Conservation (phyloP, 2,113 vertebrate species). For the Neolamprologus sp. region DNA sequence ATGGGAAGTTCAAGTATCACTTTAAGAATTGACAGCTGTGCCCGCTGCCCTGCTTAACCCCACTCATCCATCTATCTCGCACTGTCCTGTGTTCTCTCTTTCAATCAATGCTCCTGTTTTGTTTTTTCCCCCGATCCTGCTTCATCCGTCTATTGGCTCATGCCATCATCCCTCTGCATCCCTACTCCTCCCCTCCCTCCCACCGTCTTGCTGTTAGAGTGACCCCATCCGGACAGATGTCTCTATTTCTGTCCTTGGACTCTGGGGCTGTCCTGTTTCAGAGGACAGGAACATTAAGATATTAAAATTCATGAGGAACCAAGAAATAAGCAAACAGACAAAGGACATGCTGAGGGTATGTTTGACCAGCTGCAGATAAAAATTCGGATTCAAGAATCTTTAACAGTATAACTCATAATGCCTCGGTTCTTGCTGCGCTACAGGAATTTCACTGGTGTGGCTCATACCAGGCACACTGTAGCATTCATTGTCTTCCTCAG, state of each 20-base stretch:
- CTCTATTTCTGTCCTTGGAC: slow-evolving; percentile 53
- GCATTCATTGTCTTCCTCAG: not conserved
- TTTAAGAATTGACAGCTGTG: slow-evolving; percentile 48
- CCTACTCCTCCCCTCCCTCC: not conserved
- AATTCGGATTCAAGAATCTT: not conserved
- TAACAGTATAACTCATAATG: not conserved
- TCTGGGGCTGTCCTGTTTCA: slow-evolving; percentile 31
- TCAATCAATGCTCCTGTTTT: slow-evolving; percentile 32
- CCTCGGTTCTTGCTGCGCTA: not conserved
- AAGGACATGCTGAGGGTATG: slow-evolving; percentile 16
- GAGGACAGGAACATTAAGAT: slow-evolving; percentile 11
- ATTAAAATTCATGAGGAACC: slow-evolving; percentile 62
- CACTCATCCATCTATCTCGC: slow-evolving; percentile 24
- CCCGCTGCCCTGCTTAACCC: slow-evolving; percentile 39
- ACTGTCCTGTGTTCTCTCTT: not conserved
- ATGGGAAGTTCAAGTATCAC: slow-evolving; percentile 23
- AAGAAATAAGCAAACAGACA: slow-evolving; percentile 59
- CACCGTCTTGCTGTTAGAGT: not conserved
- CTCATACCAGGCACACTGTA: not conserved
- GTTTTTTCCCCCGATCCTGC: not conserved
- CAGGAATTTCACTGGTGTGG: not conserved
- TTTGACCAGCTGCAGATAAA: slow-evolving; percentile 23
- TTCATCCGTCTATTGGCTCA: not conserved
- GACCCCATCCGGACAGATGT: slow-evolving; percentile 42
- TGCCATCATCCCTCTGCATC: not conserved